A percentile compares a stretch with the other conserved stretches of the same genome.
phyloP scores from a whole-genome alignment of 2,888 invertebrate species.

The Nasonia oneida region DNA sequence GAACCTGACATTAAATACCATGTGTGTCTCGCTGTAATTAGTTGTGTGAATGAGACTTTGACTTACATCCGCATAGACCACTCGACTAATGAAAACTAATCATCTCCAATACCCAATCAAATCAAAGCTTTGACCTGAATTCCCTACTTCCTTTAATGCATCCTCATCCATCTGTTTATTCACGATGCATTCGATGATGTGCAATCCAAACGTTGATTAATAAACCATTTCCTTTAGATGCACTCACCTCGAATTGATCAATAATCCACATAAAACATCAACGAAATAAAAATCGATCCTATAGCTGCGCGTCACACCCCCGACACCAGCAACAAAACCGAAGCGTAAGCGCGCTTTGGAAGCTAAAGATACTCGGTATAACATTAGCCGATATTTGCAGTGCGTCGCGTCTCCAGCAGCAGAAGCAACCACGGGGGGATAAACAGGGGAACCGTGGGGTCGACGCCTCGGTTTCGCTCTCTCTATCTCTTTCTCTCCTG shows the following conservation, averaged over 20 bases:
- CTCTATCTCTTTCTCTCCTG: constrained; percentile 63
- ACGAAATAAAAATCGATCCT: not conserved
- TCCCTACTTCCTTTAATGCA: too few relatives aligned
- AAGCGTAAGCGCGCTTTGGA: constrained; percentile 40
- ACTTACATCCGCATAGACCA: not conserved
- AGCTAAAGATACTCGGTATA: constrained; percentile 34
- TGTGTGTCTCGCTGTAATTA: not conserved
- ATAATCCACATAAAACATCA: too few relatives aligned
- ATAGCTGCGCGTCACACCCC: not conserved
- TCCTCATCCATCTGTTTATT: too few relatives aligned
- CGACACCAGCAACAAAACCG: constrained; percentile 1
- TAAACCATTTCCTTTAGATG: too few relatives aligned
- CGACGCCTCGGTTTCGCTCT: constrained; percentile 62
- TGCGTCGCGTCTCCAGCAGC: not conserved
- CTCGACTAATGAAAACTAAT: not conserved
- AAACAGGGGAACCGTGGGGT: constrained; percentile 64
- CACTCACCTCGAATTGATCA: too few relatives aligned
- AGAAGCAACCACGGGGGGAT: constrained; percentile 64
- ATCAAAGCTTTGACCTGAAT: not conserved
- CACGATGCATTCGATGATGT: too few relatives aligned
- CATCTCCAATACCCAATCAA: not conserved
- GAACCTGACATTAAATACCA: not conserved
- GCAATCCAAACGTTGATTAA: too few relatives aligned
- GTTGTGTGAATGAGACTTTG: not conserved
- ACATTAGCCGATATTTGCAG: constrained; percentile 58